Evolutionary conservation across 2,797 vertebrate genomes (phyloP), one percentile per base, ranked within the genome.

Genomic region (Lates japonicus): DNA sequence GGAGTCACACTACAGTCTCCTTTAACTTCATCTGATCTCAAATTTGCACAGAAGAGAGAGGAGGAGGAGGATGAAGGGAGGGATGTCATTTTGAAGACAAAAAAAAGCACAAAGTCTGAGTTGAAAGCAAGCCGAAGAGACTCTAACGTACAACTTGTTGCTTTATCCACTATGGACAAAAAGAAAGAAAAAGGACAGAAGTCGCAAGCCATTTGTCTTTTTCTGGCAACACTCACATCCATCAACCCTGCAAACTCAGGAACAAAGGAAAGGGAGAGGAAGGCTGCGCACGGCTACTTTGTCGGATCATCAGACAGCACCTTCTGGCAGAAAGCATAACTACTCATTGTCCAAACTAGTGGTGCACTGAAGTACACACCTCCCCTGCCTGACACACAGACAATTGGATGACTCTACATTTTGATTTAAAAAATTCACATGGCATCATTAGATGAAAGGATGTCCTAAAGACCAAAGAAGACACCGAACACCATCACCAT

Each of bases 191-290:
- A 71, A 84, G 83, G n/a, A 68, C 71, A 81, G 42, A 81, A 82
- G 57, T n/a, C 5, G 17, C 75, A 44, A 54, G 31, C 1, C 2
- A 33, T 76, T 72, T 76, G 42, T 71, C 41, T 81, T 75, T 82
- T 80, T 81, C 78, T 61, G 61, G 78, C 49, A 76, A 48, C 74
- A 44, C 44, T 80, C 46, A 42, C 22, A 41, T 35, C 67, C 77
- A 70, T n/a, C 62, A 59, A 89, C 35, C 76, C 84, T 73, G 76
- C 63, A 83, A 83, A 87, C 92, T 92, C 90, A 91, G 92, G 90
- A 88, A 88, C 70, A 79, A 80, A n/a, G 67, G 77, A 46, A 71
- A 25, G 33, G 35, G 68, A 48, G 65, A 51, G 10, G 48, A 79
- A 51, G 22, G 70, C 76, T 81, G 42, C 46, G 62, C 54, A 41